phyloP scores from a whole-genome alignment of 2,797 vertebrate species.

The Hydrolagus colliei region DNA sequence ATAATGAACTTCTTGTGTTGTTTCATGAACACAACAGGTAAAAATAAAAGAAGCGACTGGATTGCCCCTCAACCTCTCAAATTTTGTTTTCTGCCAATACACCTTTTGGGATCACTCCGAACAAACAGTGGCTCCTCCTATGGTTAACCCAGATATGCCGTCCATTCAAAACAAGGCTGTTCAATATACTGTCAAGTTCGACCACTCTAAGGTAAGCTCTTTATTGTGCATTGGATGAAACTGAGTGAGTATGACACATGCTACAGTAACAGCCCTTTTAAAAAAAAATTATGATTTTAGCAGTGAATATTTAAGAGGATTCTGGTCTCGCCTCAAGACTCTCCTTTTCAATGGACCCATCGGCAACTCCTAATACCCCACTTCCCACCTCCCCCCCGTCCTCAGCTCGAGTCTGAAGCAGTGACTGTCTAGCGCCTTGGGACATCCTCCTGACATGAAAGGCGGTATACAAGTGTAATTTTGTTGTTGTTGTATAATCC shows the following conservation, averaged over 20 bases:
- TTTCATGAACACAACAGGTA: constrained; percentile 59
- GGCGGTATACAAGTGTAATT: no score
- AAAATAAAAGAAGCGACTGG: constrained; percentile 90
- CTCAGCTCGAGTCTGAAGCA: no score
- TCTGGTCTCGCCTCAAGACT: no score
- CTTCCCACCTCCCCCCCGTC: no score
- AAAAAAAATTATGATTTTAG: no score
- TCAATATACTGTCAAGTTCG: constrained; percentile 82
- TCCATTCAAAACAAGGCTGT: constrained; percentile 68
- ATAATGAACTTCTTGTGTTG: neutral
- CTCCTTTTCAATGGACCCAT: no score
- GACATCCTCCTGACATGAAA: no score
- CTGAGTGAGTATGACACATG: neutral
- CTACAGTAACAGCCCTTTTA: neutral
- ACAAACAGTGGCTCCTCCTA: constrained; percentile 81
- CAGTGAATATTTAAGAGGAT: no score
- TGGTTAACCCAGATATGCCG: constrained; percentile 85
- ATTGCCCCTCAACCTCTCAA: constrained; percentile 84
- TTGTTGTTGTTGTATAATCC: no score
- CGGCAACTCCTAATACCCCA: no score
- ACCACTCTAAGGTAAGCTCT: constrained; percentile 76
- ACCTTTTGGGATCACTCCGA: constrained; percentile 88
- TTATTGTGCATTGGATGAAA: neutral
- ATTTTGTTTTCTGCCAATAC: constrained; percentile 98
- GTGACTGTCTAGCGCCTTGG: no score